These are phyloP conservation scores for Protaetia brevitarsis DNA, from an alignment of 1,140 invertebrate genomes.

Conservation along the genomic window DNA sequence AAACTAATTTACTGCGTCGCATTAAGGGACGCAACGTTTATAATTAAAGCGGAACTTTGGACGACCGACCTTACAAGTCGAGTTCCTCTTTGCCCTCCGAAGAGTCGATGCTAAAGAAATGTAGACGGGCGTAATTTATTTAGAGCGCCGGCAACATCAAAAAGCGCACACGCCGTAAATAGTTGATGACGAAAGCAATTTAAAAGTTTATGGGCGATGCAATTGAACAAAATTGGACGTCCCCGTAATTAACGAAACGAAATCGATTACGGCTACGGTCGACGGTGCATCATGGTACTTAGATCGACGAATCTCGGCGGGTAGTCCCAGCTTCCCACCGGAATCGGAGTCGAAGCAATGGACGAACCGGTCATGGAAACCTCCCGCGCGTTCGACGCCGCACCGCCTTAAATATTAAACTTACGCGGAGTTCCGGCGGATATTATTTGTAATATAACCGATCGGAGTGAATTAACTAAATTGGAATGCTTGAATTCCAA, in stretches of 20 bases:
- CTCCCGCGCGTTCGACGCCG: too few relatives aligned
- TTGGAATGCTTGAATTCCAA: constrained; percentile 12
- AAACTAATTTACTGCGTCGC: neutral
- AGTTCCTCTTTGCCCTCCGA: neutral
- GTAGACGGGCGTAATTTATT: neutral
- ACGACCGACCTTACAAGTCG: neutral
- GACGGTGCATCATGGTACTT: neutral
- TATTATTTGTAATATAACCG: constrained; percentile 9
- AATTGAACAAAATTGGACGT: neutral
- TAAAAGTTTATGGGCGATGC: neutral
- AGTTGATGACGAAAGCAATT: constrained; percentile 6
- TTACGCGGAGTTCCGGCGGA: neutral
- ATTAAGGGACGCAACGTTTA: neutral
- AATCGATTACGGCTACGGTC: neutral
- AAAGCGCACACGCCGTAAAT: neutral
- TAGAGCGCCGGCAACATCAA: neutral
- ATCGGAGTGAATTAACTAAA: constrained; percentile 10
- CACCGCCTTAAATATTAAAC: constrained; percentile 9
- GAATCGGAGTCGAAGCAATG: neutral
- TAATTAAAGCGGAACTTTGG: neutral
- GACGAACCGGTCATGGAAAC: neutral
- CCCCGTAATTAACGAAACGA: neutral
- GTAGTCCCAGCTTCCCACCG: neutral
- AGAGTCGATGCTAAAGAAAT: neutral
- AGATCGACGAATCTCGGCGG: neutral